These are phyloP conservation scores for Epinephelus lanceolatus DNA, from an alignment of 2,113 vertebrate species.

Conservation along the genomic window DNA sequence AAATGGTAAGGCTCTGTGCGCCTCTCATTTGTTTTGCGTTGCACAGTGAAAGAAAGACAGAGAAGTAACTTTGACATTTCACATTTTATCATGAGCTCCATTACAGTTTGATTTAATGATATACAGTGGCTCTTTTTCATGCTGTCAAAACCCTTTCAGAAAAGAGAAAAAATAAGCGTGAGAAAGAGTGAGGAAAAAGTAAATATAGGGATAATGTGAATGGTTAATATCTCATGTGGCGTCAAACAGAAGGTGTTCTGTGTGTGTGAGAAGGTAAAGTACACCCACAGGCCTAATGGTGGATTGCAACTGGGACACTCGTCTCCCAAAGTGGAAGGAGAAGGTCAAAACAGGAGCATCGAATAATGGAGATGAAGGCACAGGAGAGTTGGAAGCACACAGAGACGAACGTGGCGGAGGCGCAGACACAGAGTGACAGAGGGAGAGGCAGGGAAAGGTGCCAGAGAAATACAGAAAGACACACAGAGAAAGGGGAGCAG, in stretches of 20 bases:
- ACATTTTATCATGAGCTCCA: neutral
- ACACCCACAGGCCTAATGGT: constrained; percentile 41
- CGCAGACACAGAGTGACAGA: constrained; percentile 8
- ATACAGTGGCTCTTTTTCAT: neutral
- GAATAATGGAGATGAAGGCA: constrained; percentile 28
- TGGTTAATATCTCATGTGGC: neutral
- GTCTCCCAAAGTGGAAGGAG: constrained; percentile 36
- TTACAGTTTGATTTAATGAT: neutral
- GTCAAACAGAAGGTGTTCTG: neutral
- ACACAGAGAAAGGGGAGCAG: neutral
- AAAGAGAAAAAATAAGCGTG: neutral
- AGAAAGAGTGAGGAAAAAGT: neutral
- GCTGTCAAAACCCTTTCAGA: neutral
- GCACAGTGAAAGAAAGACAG: neutral
- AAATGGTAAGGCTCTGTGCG: constrained; percentile 85
- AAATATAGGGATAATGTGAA: neutral
- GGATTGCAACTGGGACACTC: constrained; percentile 18
- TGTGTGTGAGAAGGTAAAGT: constrained; percentile 49
- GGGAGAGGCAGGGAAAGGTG: neutral
- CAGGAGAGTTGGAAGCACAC: constrained; percentile 6
- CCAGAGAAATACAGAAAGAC: constrained; percentile 3
- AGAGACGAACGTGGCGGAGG: neutral
- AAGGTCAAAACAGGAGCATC: constrained; percentile 47
- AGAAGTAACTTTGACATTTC: neutral
- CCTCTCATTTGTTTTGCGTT: neutral